Evolutionary conservation across 2,113 vertebrate genomes (phyloP), one percentile per base, ranked within the genome.

Genomic region (Dicerorhinus sumatrensis): DNA sequence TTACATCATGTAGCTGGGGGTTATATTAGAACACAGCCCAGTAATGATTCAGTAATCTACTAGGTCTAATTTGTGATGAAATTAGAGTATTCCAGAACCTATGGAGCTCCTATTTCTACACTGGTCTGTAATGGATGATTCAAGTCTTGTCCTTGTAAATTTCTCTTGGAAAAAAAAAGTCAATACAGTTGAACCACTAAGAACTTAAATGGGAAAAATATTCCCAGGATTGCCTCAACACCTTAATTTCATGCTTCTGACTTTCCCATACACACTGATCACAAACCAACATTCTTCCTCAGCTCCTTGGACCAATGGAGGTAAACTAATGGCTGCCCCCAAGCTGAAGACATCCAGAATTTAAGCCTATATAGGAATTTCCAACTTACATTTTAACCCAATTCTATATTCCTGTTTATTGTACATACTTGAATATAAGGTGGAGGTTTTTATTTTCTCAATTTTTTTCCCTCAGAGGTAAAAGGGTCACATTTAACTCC

Each of bases 1-100:
- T 96, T 83, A 93, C 75, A 23, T 96, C 97, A 97, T 48, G 11
- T 76, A 86, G 82, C 81, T 79, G 56, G 72, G 17, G 86, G 46
- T 94, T 91, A 86, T 82, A 81, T 96, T 76, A 96, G 67, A 85
- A 85, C 73, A 83, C 20, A 86, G 86, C 13, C 42, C n/a, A 72
- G 80, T 13, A 69, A 92, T 95, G 89, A 94, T 33, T 83, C 62
- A 72, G 75, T 69, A 70, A 96, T 84, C 85, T 60, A 51, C 31
- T 69, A 65, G 21, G 25, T 73, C 48, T 92, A 72, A 94, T 87
- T 25, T 54, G 73, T 87, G 91, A 96, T 93, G 91, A 79, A 93
- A 51, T 83, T 70, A 54, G 88, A 91, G 29, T 62, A 77, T 93
- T 82, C 94, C 39, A 89, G 79, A 93, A 67, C 77, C 94, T 39